phyloP scores from a whole-genome alignment of 2,113 vertebrate genomes.

The Plecotus auritus region DNA sequence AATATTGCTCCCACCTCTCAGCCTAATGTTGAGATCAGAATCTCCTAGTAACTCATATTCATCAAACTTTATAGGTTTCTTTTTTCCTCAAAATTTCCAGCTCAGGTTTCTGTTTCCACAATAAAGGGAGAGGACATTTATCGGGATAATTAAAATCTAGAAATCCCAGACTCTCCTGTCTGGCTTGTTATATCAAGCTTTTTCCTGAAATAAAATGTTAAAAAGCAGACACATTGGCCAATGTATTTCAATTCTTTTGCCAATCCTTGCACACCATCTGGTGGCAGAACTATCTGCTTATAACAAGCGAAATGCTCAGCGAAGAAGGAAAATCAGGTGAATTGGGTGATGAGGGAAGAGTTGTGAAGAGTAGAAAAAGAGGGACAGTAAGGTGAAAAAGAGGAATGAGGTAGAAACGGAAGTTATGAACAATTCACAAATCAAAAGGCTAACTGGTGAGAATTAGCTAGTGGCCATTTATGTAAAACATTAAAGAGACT shows the following conservation, averaged over 20 bases:
- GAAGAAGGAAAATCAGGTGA: not conserved
- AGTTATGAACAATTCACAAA: not conserved
- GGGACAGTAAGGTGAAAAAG: not conserved
- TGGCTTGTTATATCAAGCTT: not conserved
- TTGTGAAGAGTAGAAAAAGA: not conserved
- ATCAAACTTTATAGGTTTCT: not conserved
- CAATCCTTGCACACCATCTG: conserved; percentile 67
- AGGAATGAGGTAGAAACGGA: not conserved
- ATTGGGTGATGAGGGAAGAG: not conserved
- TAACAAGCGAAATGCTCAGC: not conserved
- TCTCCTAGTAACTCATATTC: not conserved
- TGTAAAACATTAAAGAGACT: not conserved
- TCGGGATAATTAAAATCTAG: not conserved
- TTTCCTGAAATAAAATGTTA: not conserved
- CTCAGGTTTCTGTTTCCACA: not conserved
- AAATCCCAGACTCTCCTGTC: not conserved
- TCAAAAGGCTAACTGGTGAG: not conserved
- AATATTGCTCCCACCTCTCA: not conserved
- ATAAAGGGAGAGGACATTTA: not conserved
- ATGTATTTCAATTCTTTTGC: not conserved
- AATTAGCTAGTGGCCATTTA: not conserved
- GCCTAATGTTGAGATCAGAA: not conserved
- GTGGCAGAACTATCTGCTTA: conserved; percentile 40
- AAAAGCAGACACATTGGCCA: not conserved
- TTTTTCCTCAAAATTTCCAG: not conserved